Conservation (phyloP, 92 coral and sea anemone species). For the Isaurus tuberculatus region DNA sequence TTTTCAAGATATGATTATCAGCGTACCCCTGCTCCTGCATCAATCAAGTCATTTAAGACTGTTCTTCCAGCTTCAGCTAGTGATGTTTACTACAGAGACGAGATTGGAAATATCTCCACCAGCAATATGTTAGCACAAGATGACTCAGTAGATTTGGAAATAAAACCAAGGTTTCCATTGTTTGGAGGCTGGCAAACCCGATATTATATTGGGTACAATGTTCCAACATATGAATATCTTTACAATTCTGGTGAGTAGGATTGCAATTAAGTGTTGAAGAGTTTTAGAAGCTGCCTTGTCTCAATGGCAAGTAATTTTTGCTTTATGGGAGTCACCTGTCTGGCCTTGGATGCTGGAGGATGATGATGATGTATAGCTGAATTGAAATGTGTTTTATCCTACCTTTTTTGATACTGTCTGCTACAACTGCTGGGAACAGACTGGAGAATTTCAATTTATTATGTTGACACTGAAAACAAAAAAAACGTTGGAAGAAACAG, state of each 20-base stretch:
- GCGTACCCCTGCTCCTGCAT: constrained; percentile 94
- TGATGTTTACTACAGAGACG: constrained; percentile 97
- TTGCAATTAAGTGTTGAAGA: neutral
- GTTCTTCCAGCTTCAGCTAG: constrained; percentile 95
- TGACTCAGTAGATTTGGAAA: constrained; percentile 92
- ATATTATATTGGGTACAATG: constrained; percentile 93
- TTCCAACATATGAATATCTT: constrained; percentile 93
- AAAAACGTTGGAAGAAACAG: too few relatives aligned
- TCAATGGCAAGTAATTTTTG: too few relatives aligned
- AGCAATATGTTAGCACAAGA: constrained; percentile 90
- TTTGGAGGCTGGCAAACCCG: constrained; percentile 99
- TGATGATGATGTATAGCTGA: too few relatives aligned
- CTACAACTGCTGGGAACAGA: too few relatives aligned
- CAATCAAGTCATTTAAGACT: constrained; percentile 94
- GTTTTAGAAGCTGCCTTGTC: too few relatives aligned
- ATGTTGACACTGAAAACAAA: too few relatives aligned
- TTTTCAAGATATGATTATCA: constrained; percentile 98
- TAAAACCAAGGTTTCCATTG: constrained; percentile 95
- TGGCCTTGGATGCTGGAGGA: too few relatives aligned
- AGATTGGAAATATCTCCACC: constrained; percentile 97
- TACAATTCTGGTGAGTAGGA: constrained; percentile 77
- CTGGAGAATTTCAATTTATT: too few relatives aligned
- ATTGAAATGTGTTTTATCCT: too few relatives aligned
- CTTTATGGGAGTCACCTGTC: too few relatives aligned
- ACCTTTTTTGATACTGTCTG: too few relatives aligned